Percentiles rank a stretch among this genome's conserved stretches.
phyloP scores from a whole-genome alignment of 2,888 invertebrate genomes.

The Netelia fuscicornis region DNA sequence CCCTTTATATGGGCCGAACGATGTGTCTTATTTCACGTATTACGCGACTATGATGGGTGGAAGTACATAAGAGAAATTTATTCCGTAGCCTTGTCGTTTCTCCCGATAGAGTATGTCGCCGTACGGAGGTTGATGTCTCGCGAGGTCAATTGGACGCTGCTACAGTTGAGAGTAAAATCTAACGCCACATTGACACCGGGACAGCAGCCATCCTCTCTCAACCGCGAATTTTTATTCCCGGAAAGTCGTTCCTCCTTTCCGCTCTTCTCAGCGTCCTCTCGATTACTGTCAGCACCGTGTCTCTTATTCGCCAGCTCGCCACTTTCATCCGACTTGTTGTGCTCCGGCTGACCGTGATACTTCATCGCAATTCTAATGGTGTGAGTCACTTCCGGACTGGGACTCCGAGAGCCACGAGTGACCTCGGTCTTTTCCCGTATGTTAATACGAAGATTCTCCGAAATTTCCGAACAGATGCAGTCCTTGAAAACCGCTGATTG shows the following conservation, averaged over 20 bases:
- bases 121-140: conserved; percentile 76
- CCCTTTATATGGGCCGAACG: neutral
- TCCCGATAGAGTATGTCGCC: conserved; percentile 52
- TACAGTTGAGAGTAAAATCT: conserved; percentile 81
- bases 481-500: conserved; percentile 66
- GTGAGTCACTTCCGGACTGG: conserved; percentile 82
- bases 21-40: neutral
- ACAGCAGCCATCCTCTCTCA: conserved; percentile 71
- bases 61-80: conserved; percentile 34
- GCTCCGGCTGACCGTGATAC: conserved; percentile 75
- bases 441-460: conserved; percentile 77
- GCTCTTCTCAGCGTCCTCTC: conserved; percentile 36
- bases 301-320: conserved; percentile 55
- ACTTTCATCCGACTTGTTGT: conserved; percentile 48
- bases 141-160: conserved; percentile 79
- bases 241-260: conserved; percentile 43
- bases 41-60: neutral
- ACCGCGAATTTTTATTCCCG: conserved; percentile 44
- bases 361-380: conserved; percentile 82
- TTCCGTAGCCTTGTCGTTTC: conserved; percentile 53
- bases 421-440: conserved; percentile 76
- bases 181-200: conserved; percentile 78
- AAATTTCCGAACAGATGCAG: conserved; percentile 79
- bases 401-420: conserved; percentile 70
- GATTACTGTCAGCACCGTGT: conserved; percentile 47